Conservation (phyloP, 2,113 vertebrate genomes). For the Pygathrix nemaeus region DNA sequence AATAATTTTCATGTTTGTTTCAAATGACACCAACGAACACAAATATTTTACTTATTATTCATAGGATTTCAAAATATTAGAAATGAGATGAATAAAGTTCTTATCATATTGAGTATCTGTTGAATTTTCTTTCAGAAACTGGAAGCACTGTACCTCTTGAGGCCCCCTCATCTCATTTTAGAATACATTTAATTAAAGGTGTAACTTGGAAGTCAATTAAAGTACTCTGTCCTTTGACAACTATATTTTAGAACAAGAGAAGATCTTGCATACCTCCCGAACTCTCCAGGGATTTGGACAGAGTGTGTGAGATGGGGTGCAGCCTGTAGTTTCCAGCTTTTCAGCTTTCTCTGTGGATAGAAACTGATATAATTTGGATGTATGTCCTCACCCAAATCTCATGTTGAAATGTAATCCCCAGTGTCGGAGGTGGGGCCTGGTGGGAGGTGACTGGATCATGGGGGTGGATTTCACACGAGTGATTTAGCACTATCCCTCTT, state of each 20-base stretch:
- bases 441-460: no score
- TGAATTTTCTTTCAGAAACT: conserved; percentile 26
- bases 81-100: not conserved
- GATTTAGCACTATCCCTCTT: no score
- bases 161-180: not conserved
- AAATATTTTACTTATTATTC: not conserved
- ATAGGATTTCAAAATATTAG: not conserved
- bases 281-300: not conserved
- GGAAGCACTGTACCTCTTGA: not conserved
- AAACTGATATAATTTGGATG: not conserved
- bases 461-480: no score
- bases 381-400: no score
- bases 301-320: not conserved
- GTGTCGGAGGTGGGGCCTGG: no score
- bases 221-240: not conserved
- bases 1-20: not conserved
- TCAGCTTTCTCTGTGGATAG: not conserved
- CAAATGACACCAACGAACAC: not conserved
- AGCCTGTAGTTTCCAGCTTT: not conserved
- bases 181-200: not conserved
- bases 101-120: not conserved
- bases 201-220: not conserved
- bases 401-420: no score
- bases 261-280: not conserved
- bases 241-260: not conserved